Percentiles rank a stretch among this genome's conserved stretches.
Evolutionary conservation across 2,888 invertebrate genomes (phyloP).

Genomic region (Ditylenchus weischeri): DNA sequence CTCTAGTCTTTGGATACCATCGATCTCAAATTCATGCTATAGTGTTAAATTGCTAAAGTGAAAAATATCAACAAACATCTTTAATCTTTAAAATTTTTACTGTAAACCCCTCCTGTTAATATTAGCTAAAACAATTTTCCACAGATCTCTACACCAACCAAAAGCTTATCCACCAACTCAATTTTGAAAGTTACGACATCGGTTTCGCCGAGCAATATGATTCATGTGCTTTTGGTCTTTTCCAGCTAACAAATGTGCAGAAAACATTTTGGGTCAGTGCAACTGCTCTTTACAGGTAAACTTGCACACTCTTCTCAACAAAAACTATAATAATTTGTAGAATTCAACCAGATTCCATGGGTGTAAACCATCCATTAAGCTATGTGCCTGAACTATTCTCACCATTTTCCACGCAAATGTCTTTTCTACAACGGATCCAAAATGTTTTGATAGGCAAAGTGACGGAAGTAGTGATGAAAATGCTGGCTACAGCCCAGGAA

Average conservation of each 20-base stretch:
- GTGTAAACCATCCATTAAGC: conserved; percentile 47
- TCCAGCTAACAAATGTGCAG: conserved; percentile 37
- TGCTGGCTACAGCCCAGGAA: conserved; percentile 15
- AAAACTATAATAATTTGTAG: conserved; percentile 6
- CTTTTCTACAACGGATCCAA: conserved; percentile 32
- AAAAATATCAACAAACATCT: too few relatives aligned
- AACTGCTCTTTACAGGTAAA: conserved; percentile 39
- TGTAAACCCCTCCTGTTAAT: too few relatives aligned
- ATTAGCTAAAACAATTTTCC: neutral
- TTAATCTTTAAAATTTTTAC: too few relatives aligned
- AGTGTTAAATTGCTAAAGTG: too few relatives aligned
- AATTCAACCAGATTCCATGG: conserved; percentile 42
- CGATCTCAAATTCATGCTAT: too few relatives aligned
- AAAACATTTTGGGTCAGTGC: conserved; percentile 49
- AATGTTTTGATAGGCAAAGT: conserved; percentile 32
- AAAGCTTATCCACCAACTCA: conserved; percentile 24
- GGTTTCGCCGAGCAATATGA: conserved; percentile 54
- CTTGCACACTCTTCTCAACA: too few relatives aligned
- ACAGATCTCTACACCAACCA: conserved; percentile 26
- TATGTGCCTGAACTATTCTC: conserved; percentile 55
- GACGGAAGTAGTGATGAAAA: conserved; percentile 30
- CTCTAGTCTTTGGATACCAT: conserved; percentile 10
- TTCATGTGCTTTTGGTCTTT: conserved; percentile 45
- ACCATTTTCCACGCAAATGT: conserved; percentile 42
- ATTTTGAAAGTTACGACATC: conserved; percentile 39